phyloP scores from a whole-genome alignment of 1,140 invertebrate species.

The Orussus abietinus region DNA sequence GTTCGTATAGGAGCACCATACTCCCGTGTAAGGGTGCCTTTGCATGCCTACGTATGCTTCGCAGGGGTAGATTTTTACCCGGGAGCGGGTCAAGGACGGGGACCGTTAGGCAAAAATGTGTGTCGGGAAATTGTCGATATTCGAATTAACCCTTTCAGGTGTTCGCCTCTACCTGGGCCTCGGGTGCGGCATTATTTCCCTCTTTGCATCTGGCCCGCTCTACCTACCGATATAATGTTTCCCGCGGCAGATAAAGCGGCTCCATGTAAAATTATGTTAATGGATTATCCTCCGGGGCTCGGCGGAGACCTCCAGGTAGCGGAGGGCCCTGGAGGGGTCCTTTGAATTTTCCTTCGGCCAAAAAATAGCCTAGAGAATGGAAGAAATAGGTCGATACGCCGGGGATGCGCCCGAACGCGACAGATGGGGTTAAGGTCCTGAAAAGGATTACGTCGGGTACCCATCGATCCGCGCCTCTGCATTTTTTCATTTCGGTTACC shows the following conservation, averaged over 20 bases:
- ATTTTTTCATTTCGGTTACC: slow-evolving; percentile 15
- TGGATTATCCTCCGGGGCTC: slow-evolving; percentile 49
- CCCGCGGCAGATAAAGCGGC: slow-evolving; percentile 37
- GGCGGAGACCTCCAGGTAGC: slow-evolving; percentile 29
- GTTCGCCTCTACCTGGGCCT: slow-evolving; percentile 23
- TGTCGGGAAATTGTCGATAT: slow-evolving; percentile 47
- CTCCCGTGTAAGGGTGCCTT: too few species aligned
- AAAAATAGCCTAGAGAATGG: too few species aligned
- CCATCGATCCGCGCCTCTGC: not conserved
- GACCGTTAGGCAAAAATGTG: slow-evolving; percentile 47
- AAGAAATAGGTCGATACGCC: slow-evolving; percentile 33
- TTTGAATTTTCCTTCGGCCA: not conserved
- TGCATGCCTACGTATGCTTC: too few species aligned
- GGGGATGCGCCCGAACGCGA: slow-evolving; percentile 45
- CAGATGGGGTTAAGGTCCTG: slow-evolving; percentile 54
- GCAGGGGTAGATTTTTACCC: too few species aligned
- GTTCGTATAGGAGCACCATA: too few species aligned
- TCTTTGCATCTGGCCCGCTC: slow-evolving; percentile 50
- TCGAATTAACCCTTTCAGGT: slow-evolving; percentile 49
- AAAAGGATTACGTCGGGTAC: slow-evolving; percentile 45
- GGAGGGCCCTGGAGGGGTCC: slow-evolving; percentile 10
- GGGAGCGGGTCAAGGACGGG: slow-evolving; percentile 11
- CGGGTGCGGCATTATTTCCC: slow-evolving; percentile 41
- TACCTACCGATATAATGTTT: slow-evolving; percentile 40
- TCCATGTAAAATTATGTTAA: slow-evolving; percentile 57